A percentile compares a stretch with the other conserved stretches of the same genome.
phyloP scores from a whole-genome alignment of 1,140 invertebrate genomes.

The Amyelois transitella region DNA sequence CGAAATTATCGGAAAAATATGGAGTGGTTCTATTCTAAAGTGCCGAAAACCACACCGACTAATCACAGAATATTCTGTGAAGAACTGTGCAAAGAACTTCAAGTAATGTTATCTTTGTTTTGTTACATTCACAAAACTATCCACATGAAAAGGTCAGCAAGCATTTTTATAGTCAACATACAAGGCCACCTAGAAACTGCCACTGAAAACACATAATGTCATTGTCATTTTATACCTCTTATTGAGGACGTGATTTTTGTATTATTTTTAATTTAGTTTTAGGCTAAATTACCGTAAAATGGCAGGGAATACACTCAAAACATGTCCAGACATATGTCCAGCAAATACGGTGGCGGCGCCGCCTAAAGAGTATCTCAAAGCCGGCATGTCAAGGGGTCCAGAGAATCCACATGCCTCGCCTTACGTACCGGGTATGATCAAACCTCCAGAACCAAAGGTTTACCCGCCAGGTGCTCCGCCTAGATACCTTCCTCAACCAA shows the following conservation, averaged over 20 bases:
- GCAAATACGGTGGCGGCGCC: constrained; percentile 1
- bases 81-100: no score
- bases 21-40: no score
- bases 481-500: constrained; percentile 52
- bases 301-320: constrained; percentile 21
- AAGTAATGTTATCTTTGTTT: no score
- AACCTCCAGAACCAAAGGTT: constrained; percentile 41
- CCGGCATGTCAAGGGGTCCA: constrained; percentile 13
- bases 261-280: constrained; percentile 6
- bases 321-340: constrained; percentile 54
- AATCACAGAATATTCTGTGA: no score
- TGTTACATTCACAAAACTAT: no score
- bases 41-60: no score
- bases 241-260: not conserved
- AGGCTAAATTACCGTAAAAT: constrained; percentile 36
- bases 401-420: constrained; percentile 31
- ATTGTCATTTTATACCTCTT: not conserved
- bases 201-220: not conserved
- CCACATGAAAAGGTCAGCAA: no score
- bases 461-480: constrained; percentile 53
- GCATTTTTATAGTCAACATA: no score
- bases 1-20: no score
- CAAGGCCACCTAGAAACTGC: not conserved
- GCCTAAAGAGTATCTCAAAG: constrained; percentile 18
- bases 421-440: constrained; percentile 51